Evolutionary conservation across 2,888 invertebrate species (phyloP).

Genomic region (Tenthredo amoena): DNA sequence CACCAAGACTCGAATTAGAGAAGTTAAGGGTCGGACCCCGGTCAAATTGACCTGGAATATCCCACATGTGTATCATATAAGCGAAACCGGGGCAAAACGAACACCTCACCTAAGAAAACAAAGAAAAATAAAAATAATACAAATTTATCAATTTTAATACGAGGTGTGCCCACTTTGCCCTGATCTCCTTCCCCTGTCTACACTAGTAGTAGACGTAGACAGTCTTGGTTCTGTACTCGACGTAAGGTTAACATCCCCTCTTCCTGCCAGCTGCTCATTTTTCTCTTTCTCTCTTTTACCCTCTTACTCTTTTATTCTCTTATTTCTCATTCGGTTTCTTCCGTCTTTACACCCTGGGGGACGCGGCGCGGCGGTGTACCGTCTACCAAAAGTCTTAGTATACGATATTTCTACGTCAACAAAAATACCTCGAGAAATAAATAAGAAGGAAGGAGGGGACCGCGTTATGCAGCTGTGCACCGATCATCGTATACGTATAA

Average conservation of each 20-base stretch:
- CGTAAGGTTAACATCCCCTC: constrained; percentile 11
- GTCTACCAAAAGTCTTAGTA: not conserved
- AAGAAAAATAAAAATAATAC: not conserved
- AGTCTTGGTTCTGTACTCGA: not conserved
- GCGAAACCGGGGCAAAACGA: too few species aligned
- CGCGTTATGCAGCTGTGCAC: not conserved
- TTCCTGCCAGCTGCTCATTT: constrained; percentile 57
- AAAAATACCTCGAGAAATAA: not conserved
- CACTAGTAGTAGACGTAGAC: too few species aligned
- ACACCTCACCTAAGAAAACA: not conserved
- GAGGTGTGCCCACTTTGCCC: too few species aligned
- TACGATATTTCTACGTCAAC: constrained; percentile 10
- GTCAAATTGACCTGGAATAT: too few species aligned
- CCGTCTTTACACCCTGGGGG: not conserved
- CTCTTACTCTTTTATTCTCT: not conserved
- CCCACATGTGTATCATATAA: too few species aligned
- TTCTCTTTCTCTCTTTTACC: constrained; percentile 36
- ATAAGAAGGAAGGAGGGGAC: not conserved
- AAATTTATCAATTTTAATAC: too few species aligned
- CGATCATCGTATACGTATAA: not conserved
- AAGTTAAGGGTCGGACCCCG: too few species aligned
- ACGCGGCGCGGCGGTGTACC: not conserved
- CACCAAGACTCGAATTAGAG: too few species aligned
- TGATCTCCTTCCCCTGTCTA: too few species aligned
- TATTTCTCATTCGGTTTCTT: not conserved